These are phyloP conservation scores for Phoenoteleia sp. DNA, from an alignment of 2,888 invertebrate genomes.

Conservation along the genomic window DNA sequence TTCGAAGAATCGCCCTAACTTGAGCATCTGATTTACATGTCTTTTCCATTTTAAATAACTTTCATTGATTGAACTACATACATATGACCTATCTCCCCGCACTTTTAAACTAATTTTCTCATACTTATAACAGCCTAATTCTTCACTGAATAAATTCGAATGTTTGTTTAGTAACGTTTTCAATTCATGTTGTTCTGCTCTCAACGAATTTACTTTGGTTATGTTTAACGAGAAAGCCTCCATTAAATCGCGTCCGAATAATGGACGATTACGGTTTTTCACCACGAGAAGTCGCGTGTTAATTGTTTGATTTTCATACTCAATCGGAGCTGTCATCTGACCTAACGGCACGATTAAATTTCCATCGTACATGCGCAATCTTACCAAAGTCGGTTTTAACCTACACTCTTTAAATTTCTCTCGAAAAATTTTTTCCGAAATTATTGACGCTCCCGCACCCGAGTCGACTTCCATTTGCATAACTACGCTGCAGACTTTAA, in stretches of 20 bases:
- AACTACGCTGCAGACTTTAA: slow-evolving; percentile 71
- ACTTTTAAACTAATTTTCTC: slow-evolving; percentile 53
- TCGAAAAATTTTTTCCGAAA: slow-evolving; percentile 13
- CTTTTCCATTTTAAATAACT: slow-evolving; percentile 34
- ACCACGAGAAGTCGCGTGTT: slow-evolving; percentile 48
- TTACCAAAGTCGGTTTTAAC: slow-evolving; percentile 7
- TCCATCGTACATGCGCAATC: slow-evolving; percentile 50
- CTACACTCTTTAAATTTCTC: slow-evolving; percentile 8
- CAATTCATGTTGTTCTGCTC: background rate
- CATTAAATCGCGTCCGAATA: slow-evolving; percentile 69
- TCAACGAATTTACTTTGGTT: background rate
- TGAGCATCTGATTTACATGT: slow-evolving; percentile 62
- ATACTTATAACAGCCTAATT: slow-evolving; percentile 61
- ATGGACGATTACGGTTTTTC: slow-evolving; percentile 40
- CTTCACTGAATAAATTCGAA: slow-evolving; percentile 42
- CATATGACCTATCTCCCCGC: no score
- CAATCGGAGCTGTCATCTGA: slow-evolving; percentile 52
- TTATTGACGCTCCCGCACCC: slow-evolving; percentile 74
- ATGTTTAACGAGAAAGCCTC: slow-evolving; percentile 57
- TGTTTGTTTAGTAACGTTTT: background rate
- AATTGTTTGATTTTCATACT: slow-evolving; percentile 22
- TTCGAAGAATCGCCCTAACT: slow-evolving; percentile 41
- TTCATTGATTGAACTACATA: no score
- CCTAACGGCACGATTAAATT: slow-evolving; percentile 42
- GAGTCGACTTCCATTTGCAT: slow-evolving; percentile 74